phyloP scores from a whole-genome alignment of 2,113 vertebrate species.

The Ceyx melanurus region DNA sequence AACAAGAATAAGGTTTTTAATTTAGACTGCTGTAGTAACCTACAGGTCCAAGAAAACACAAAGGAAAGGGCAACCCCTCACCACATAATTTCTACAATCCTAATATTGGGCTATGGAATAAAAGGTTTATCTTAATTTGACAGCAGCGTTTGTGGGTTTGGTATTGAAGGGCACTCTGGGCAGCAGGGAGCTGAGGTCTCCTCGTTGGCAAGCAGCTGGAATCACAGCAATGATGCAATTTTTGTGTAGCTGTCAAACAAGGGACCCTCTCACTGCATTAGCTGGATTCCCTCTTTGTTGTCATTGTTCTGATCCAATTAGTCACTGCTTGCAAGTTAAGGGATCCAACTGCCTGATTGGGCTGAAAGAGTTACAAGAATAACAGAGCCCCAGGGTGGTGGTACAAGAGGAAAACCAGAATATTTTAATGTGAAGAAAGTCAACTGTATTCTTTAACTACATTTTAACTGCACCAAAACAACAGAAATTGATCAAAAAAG shows the following conservation, averaged over 20 bases:
- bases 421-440: background rate
- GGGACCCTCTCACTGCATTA: constrained; percentile 25
- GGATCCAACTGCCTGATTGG: background rate
- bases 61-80: background rate
- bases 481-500: background rate
- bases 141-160: background rate
- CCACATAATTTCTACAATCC: background rate
- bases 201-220: constrained; percentile 36
- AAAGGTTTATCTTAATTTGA: background rate
- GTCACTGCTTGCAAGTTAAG: constrained; percentile 25
- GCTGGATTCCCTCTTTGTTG: constrained; percentile 29
- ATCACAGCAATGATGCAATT: constrained; percentile 41
- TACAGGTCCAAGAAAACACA: background rate
- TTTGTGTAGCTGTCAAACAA: constrained; percentile 55
- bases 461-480: background rate
- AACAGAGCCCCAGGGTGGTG: background rate
- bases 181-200: background rate
- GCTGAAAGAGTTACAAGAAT: background rate
- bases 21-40: background rate
- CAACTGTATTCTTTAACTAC: background rate
- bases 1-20: background rate
- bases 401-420: background rate
- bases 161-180: background rate
- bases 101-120: background rate
- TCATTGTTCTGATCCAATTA: constrained; percentile 54